Percentiles rank a stretch among this genome's conserved stretches.
Conservation (phyloP, 2,113 vertebrate species). For the Pseudois nayaur region DNA sequence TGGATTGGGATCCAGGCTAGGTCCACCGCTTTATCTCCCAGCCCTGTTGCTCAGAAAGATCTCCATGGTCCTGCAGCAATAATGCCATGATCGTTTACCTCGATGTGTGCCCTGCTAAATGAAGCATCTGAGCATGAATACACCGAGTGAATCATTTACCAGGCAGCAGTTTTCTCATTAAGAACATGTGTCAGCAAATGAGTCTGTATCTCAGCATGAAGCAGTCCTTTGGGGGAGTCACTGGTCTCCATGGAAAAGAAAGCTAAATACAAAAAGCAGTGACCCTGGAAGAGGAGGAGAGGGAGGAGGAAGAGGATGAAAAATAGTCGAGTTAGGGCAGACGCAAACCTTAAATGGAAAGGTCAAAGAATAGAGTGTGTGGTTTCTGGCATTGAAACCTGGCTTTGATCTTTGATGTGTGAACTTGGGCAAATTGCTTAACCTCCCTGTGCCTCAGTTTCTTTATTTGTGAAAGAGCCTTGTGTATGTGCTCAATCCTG, state of each 20-base stretch:
- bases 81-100: background rate
- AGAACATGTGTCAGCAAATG: constrained; percentile 5
- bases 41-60: background rate
- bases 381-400: background rate
- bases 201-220: background rate
- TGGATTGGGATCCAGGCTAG: background rate
- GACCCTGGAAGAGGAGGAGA: background rate
- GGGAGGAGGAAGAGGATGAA: no score
- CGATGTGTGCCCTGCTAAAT: background rate
- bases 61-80: background rate
- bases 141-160: background rate
- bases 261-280: background rate
- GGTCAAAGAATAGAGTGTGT: background rate
- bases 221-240: background rate
- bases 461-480: background rate
- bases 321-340: background rate
- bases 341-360: rapidly evolving
- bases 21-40: background rate
- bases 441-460: background rate
- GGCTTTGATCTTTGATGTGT: background rate
- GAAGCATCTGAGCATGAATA: background rate
- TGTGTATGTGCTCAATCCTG: background rate
- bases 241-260: background rate
- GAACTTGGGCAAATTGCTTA: background rate
- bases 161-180: constrained; percentile 28